A percentile compares a stretch with the other conserved stretches of the same genome.
Evolutionary conservation across 2,888 invertebrate species (phyloP).

Genomic region (Stegana nigrithorax): DNA sequence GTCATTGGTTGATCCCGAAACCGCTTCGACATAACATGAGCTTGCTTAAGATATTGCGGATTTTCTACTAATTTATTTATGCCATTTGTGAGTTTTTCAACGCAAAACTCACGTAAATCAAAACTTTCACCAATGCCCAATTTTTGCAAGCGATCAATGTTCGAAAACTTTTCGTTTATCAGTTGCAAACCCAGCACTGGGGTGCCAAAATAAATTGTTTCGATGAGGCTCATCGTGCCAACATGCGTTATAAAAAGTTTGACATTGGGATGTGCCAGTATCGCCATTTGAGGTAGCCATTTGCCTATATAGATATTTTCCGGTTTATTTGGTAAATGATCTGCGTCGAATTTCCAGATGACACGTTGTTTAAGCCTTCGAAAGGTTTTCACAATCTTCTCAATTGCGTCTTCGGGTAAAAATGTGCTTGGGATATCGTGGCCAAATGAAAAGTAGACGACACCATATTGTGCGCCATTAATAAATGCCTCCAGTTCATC

Average conservation of each 20-base stretch:
- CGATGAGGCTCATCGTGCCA: slow-evolving; percentile 67
- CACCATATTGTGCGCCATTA: slow-evolving; percentile 46
- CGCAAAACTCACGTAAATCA: slow-evolving; percentile 41
- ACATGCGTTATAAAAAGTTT: slow-evolving; percentile 69
- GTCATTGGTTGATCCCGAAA: slow-evolving; percentile 46
- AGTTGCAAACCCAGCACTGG: slow-evolving; percentile 69
- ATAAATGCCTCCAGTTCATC: slow-evolving; percentile 44
- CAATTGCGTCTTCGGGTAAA: slow-evolving; percentile 33
- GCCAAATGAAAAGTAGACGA: slow-evolving; percentile 58
- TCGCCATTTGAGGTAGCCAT: slow-evolving; percentile 65
- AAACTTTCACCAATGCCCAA: slow-evolving; percentile 42
- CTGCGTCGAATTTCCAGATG: slow-evolving; percentile 45
- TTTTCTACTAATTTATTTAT: slow-evolving; percentile 39
- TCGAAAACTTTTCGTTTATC: slow-evolving; percentile 69
- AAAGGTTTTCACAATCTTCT: slow-evolving; percentile 36
- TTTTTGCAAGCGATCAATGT: slow-evolving; percentile 58
- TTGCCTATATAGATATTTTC: slow-evolving; percentile 51
- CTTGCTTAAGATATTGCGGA: slow-evolving; percentile 33
- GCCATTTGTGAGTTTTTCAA: slow-evolving; percentile 20
- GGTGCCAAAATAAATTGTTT: slow-evolving; percentile 66
- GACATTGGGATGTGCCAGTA: slow-evolving; percentile 67
- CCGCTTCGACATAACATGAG: slow-evolving; percentile 33
- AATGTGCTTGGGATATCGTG: slow-evolving; percentile 38
- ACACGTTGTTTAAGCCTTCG: slow-evolving; percentile 42
- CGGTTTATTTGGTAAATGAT: slow-evolving; percentile 33